Percentiles rank a stretch among this genome's conserved stretches.
These are phyloP conservation scores for Mercenaria mercenaria DNA, from an alignment of 1,140 invertebrate species.

Conservation along the genomic window DNA sequence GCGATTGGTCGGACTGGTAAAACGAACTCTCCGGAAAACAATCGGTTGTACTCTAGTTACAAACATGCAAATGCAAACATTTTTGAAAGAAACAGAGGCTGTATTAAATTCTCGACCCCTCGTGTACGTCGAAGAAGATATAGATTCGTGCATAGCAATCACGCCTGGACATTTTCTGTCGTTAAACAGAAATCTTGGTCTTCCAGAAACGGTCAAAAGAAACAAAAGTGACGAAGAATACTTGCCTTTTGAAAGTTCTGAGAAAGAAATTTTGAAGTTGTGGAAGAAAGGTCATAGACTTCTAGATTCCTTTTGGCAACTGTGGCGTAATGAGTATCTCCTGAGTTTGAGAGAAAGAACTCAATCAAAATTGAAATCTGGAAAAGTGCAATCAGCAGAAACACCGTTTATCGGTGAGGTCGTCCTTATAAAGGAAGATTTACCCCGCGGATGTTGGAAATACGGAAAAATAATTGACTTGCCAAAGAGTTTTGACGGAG, in stretches of 20 bases:
- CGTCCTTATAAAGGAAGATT: not conserved
- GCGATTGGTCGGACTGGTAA: not conserved
- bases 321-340: no score
- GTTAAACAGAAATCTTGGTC: not conserved
- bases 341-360: not conserved
- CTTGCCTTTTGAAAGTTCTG: slow-evolving; percentile 5
- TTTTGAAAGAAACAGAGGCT: slow-evolving; percentile 16
- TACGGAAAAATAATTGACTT: no score
- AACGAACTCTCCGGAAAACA: not conserved
- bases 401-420: slow-evolving; percentile 2
- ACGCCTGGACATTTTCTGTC: not conserved
- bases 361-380: not conserved
- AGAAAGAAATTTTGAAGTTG: not conserved
- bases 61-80: not conserved
- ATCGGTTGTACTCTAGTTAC: not conserved
- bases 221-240: not conserved
- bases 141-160: not conserved
- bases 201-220: not conserved
- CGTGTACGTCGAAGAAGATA: not conserved
- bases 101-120: slow-evolving; percentile 3
- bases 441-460: no score
- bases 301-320: no score
- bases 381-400: not conserved
- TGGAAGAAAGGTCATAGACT: not conserved
- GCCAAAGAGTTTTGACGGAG: not conserved